phyloP scores from a whole-genome alignment of 2,113 vertebrate species.

The Tachysurus fulvidraco region DNA sequence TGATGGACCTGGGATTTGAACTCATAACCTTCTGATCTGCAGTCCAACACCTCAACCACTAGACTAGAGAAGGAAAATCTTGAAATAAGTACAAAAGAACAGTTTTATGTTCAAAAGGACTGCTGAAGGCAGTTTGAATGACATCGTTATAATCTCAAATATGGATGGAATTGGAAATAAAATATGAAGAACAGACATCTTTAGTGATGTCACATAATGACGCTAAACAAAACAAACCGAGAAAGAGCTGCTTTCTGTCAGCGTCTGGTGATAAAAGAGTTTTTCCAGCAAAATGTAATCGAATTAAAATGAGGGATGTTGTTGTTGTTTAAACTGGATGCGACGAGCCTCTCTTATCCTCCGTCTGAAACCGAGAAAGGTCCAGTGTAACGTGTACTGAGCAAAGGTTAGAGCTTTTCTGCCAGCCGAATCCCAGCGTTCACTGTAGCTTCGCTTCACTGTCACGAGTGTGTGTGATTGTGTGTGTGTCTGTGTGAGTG shows the following conservation, averaged over 20 bases:
- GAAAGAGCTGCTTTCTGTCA: slow-evolving; percentile 12
- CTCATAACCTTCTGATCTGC: no score
- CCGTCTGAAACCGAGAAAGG: background rate
- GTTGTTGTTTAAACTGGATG: background rate
- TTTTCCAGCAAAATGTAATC: background rate
- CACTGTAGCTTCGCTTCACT: background rate
- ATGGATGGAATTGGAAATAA: background rate
- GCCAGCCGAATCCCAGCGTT: background rate
- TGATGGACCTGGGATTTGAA: no score
- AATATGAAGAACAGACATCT: background rate
- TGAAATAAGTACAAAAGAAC: background rate
- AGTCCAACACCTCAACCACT: no score
- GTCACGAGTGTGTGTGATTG: background rate
- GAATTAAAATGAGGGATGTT: background rate
- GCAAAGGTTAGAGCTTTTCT: background rate
- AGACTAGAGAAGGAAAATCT: background rate
- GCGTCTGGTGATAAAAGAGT: background rate
- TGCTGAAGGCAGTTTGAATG: background rate
- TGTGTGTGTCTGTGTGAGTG: background rate
- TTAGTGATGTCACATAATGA: background rate
- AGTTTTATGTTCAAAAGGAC: background rate
- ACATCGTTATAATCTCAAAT: background rate
- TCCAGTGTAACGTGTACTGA: background rate
- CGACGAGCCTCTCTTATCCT: background rate
- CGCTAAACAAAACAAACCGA: background rate